phyloP scores from a whole-genome alignment of 1,140 invertebrate species.

The Episyrphus balteatus region DNA sequence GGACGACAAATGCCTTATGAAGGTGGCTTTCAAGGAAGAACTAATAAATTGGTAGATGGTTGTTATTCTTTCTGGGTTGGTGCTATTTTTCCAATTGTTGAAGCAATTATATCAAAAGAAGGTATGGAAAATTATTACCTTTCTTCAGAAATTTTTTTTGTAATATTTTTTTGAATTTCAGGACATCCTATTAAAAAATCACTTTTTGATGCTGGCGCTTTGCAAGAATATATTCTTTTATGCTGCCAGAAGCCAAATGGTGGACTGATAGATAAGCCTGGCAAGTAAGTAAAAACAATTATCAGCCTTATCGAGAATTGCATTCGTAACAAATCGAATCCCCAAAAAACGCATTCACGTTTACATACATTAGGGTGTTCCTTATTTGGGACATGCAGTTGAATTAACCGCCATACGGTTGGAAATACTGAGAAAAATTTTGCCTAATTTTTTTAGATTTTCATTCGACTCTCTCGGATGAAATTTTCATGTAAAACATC shows the following conservation, averaged over 20 bases:
- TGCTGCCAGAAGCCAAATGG: constrained; percentile 85
- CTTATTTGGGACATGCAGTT: no score
- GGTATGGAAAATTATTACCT: constrained; percentile 21
- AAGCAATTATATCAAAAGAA: constrained; percentile 44
- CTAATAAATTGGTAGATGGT: constrained; percentile 96
- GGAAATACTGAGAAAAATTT: no score
- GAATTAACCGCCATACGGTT: no score
- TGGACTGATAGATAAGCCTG: constrained; percentile 93
- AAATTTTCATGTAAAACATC: no score
- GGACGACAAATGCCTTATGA: constrained; percentile 82
- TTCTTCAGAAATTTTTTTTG: background rate
- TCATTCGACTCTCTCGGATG: no score
- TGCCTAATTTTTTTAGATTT: no score
- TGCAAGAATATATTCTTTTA: constrained; percentile 90
- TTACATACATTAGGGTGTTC: no score
- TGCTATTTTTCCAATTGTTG: constrained; percentile 70
- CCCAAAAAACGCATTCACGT: no score
- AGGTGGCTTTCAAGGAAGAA: constrained; percentile 89
- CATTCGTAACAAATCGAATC: no score
- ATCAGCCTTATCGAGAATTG: constrained; percentile 8
- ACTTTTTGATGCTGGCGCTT: constrained; percentile 69
- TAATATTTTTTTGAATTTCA: constrained; percentile 1
- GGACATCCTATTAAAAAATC: constrained; percentile 22
- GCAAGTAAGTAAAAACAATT: constrained; percentile 55
- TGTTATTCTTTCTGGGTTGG: constrained; percentile 99